Base-by-base conservation (phyloP, 2,888 invertebrate genomes). In the Pomacea canaliculata region DNA sequence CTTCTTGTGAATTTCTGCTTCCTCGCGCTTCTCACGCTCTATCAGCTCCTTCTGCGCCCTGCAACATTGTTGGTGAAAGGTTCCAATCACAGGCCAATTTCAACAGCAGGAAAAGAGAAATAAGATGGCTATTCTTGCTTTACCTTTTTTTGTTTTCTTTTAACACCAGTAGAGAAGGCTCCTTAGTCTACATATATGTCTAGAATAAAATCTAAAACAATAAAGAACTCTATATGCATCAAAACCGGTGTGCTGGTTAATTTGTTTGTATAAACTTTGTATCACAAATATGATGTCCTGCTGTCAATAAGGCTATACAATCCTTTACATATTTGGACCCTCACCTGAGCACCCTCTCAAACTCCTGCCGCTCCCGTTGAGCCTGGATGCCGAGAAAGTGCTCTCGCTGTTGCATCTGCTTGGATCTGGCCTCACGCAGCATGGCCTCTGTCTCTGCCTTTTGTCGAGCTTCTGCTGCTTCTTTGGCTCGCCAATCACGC, bases 381-480 rank as follows among this genome's bases (percentile, higher is more conserved):
- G 91, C 91, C 83, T 91, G 90, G 12, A 90, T 89, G 13, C 91
- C 91, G 73, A 90, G 82, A 83, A 88, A 89, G 80, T 90, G 91
- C 77, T 91, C 90, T 82, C 91, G 91, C 83, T 90, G 89, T 59
- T 86, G 82, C 87, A 88, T 89, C 83, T 91, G 91, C 66, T 86
- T 83, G 65, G 87, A 83, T 51, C 91, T 82, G 5, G 91, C 90
- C 19, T 85, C 80, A 71, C 87, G 88, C 80, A 91, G 81, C 86
- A 88, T 89, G 10, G 82, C 84, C 76, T 91, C 90, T 19, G 84
- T 87, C 77, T 88, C 86, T 7, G 87, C 85, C 81, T 90, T 91
- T 85, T 90, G 90, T 56, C 74, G 73, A 0, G 85, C 84, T 73
- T 88, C 90, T 56, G 84, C 85, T 0, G 88, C 87, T 83, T 91